Conservation (phyloP, 2,797 vertebrate species). For the Chelidonichthys spinosus region DNA sequence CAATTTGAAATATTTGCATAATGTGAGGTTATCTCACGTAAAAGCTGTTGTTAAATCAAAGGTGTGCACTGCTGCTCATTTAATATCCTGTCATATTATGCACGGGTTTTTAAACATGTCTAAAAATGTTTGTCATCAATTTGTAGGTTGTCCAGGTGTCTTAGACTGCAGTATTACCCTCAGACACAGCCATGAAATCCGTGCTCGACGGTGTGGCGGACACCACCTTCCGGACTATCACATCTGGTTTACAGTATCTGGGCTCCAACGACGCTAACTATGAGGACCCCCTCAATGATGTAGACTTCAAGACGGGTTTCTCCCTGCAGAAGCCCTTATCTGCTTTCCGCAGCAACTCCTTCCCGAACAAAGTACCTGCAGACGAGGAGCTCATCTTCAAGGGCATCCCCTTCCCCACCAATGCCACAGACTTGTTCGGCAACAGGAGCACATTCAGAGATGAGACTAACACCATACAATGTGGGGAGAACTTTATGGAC, state of each 20-base stretch:
- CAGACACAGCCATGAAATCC: constrained; percentile 94
- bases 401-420: constrained; percentile 89
- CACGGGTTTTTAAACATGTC: constrained; percentile 30
- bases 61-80: constrained; percentile 8
- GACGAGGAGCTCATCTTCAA: constrained; percentile 91
- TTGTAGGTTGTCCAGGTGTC: constrained; percentile 76
- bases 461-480: constrained; percentile 91
- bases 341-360: constrained; percentile 93
- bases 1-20: neutral
- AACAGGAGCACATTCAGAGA: constrained; percentile 91
- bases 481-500: constrained; percentile 99
- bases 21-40: neutral
- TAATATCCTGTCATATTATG: neutral
- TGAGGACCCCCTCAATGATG: constrained; percentile 76
- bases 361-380: constrained; percentile 91
- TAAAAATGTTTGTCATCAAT: constrained; percentile 70
- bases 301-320: constrained; percentile 82
- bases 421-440: constrained; percentile 92
- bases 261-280: constrained; percentile 97
- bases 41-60: constrained; percentile 13
- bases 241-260: constrained; percentile 94
- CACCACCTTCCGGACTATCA: constrained; percentile 98
- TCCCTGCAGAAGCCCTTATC: constrained; percentile 94
- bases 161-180: constrained; percentile 75
- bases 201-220: constrained; percentile 97